Evolutionary conservation across 2,797 vertebrate species (phyloP).

Genomic region (Pseudochromis fuscus): DNA sequence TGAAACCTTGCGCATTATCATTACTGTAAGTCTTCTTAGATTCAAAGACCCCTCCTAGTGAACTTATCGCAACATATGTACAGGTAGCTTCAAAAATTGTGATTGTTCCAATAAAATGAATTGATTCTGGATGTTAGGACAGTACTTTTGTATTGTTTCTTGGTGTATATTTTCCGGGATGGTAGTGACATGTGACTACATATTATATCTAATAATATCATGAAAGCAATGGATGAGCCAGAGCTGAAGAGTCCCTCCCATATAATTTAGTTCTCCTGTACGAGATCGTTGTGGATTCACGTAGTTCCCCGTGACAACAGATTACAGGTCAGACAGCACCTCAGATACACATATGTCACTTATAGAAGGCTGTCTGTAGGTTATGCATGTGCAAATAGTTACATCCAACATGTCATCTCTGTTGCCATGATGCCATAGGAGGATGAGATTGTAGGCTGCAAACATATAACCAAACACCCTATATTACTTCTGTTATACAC

Average conservation of each 20-base stretch:
- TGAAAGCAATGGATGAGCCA: background rate
- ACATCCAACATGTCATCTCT: background rate
- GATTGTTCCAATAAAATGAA: background rate
- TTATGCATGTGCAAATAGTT: background rate
- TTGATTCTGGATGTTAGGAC: too few relatives aligned
- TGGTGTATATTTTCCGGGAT: background rate
- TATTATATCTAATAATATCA: background rate
- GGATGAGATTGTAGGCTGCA: background rate
- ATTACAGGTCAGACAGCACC: constrained; percentile 1
- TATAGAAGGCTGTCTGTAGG: too few relatives aligned
- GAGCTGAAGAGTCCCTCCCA: background rate
- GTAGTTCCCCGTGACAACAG: background rate
- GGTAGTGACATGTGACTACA: background rate
- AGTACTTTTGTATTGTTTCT: background rate
- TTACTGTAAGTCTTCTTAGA: too few relatives aligned
- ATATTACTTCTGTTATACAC: background rate
- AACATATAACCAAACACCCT: background rate
- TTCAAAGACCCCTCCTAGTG: too few relatives aligned
- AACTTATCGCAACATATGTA: too few relatives aligned
- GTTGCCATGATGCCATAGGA: background rate
- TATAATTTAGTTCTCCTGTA: constrained; percentile 1
- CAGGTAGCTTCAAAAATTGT: background rate
- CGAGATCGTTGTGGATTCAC: background rate
- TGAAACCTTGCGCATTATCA: too few relatives aligned
- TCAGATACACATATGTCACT: background rate